Percentiles rank a stretch among this genome's conserved stretches.
These are phyloP conservation scores for Rhinatrema bivittatum DNA, from an alignment of 2,797 vertebrate species.

Conservation along the genomic window DNA sequence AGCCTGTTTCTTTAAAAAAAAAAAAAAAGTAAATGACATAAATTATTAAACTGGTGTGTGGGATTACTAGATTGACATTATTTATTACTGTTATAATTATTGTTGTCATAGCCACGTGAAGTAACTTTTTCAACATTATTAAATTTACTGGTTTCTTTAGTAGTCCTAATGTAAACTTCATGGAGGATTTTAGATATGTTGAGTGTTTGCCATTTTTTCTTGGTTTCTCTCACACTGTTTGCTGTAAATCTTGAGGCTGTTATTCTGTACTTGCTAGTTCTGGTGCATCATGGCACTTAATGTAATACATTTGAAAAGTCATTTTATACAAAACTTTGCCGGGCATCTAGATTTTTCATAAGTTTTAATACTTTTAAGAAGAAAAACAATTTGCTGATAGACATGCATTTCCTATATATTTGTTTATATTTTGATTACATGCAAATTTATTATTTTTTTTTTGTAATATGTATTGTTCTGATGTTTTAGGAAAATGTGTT, in stretches of 20 bases:
- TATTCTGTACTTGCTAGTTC: conserved; percentile 45
- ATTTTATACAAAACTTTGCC: conserved; percentile 30
- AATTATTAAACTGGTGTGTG: too few relatives aligned
- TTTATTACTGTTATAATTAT: too few relatives aligned
- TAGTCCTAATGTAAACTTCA: conserved; percentile 34
- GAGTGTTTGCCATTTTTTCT: conserved; percentile 17
- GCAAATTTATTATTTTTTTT: conserved; percentile 51
- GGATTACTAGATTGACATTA: too few relatives aligned
- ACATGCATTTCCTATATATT: conserved; percentile 55
- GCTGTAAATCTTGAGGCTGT: conserved; percentile 39
- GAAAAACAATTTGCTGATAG: conserved; percentile 42
- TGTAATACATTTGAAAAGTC: conserved; percentile 42
- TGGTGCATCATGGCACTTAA: conserved; percentile 45
- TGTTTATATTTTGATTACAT: conserved; percentile 63
- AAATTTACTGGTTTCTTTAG: conserved; percentile 31
- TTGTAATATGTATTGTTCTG: conserved; percentile 58
- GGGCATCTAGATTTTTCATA: conserved; percentile 46
- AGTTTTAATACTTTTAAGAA: conserved; percentile 43
- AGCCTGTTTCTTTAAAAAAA: too few relatives aligned
- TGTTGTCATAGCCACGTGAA: conserved; percentile 31
- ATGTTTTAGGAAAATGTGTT: conserved; percentile 52
- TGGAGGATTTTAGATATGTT: too few relatives aligned
- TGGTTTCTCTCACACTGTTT: conserved; percentile 16
- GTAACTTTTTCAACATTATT: conserved; percentile 32
- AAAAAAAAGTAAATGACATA: too few relatives aligned